phyloP scores from a whole-genome alignment of 1,140 invertebrate species.

The Ylistrum balloti region DNA sequence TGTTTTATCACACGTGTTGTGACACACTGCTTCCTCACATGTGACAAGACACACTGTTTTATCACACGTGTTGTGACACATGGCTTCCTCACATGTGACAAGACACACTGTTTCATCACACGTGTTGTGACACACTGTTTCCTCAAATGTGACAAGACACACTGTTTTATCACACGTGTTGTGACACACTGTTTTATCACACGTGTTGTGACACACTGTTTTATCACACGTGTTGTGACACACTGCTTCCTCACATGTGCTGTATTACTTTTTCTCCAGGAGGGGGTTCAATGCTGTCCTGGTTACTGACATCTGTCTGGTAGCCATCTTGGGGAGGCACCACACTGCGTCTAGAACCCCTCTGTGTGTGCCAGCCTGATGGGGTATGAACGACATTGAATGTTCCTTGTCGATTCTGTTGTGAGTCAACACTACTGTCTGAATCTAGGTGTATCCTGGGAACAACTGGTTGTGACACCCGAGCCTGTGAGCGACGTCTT shows the following conservation, averaged over 20 bases:
- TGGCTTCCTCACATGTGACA: neutral
- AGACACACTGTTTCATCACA: neutral
- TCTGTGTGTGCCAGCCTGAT: neutral
- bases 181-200: slow-evolving; percentile 6
- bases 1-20: neutral
- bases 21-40: neutral
- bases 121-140: neutral
- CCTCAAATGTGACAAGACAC: neutral
- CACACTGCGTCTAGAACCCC: neutral
- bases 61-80: neutral
- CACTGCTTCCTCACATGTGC: neutral
- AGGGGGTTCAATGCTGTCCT: neutral
- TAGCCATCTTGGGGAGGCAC: neutral
- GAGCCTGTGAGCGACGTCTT: neutral
- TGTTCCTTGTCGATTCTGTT: neutral
- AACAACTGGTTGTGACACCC: neutral
- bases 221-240: neutral
- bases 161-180: neutral
- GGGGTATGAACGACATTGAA: neutral
- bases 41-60: neutral
- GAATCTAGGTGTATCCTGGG: neutral
- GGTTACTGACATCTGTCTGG: slow-evolving; percentile 14
- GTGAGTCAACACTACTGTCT: neutral
- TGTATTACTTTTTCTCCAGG: neutral
- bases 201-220: neutral